Base-by-base conservation (phyloP, 2,888 invertebrate genomes). In the Nezara viridula region DNA sequence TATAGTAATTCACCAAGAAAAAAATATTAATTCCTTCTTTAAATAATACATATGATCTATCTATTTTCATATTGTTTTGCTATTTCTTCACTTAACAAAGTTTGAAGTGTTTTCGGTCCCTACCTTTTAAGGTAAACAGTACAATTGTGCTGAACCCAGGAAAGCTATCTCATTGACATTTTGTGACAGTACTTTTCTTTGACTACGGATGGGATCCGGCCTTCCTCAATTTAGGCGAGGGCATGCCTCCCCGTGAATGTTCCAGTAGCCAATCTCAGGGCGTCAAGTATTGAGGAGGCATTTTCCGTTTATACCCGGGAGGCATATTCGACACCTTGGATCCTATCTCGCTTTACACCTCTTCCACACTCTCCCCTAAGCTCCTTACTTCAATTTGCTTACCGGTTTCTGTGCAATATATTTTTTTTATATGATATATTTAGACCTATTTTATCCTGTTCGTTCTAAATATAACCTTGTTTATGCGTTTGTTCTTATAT, bases 251-350 rank as follows among this genome's bases (percentile, higher is more conserved):
- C 19, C 66, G 2, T 73, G 66, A 73, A 73, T 73, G 66, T 73
- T 73, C 66, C 66, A 73, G 66, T 73, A 73, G 66, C 66, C 66
- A 73, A 73, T 73, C 66, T 37, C 32, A 21, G 66, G 37, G 66
- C 66, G 19, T 73, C 66, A 73, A 73, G 66, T 73, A 73, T 73
- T 73, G 66, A 73, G 66, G 66, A 73, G 66, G 66, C 66, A 37
- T 73, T 73, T 37, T 37, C 66, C 66, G 66, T 73, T 73, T 73
- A 73, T 73, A 37, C 32, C 66, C 66, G 32, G 19, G 7, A 60
- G 32, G 32, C 66, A 73, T 73, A 73, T 73, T 73, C 66, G 37
- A 73, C 66, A 37, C 66, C 66, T 73, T 73, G 27, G 66, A 73
- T 73, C 66, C 66, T 32, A 73, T 73, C 66, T 37, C 66, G 19